phyloP scores from a whole-genome alignment of 1,140 invertebrate species.

The Drosophila parvula region DNA sequence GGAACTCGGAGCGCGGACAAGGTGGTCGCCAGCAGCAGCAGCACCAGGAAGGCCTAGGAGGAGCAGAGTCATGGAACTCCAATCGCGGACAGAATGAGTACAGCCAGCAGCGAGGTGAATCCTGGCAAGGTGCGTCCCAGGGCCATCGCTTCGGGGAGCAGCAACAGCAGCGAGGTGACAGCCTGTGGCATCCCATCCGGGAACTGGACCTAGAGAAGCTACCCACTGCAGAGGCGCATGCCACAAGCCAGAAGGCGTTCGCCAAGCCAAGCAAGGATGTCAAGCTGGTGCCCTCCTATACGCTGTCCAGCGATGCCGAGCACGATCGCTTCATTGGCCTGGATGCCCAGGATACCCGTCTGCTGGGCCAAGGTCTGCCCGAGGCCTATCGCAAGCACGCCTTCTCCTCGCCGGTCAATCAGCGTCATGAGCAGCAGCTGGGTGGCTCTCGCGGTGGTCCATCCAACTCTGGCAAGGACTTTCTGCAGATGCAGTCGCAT shows the following conservation, averaged over 20 bases:
- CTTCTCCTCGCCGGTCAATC: slow-evolving; percentile 19
- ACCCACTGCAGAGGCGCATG: slow-evolving; percentile 30
- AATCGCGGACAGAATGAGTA: background rate
- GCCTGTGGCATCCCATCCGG: slow-evolving; percentile 13
- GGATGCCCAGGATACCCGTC: slow-evolving; percentile 26
- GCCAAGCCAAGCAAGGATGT: slow-evolving; percentile 20
- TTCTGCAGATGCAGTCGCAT: slow-evolving; percentile 67
- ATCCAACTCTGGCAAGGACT: slow-evolving; percentile 1
- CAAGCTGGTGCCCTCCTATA: slow-evolving; percentile 38
- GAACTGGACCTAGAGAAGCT: slow-evolving; percentile 31
- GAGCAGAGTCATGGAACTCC: background rate
- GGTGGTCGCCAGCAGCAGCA: background rate
- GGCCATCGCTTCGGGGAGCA: background rate
- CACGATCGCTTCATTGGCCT: slow-evolving; percentile 45
- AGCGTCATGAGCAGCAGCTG: slow-evolving; percentile 11
- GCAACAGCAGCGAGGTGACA: background rate
- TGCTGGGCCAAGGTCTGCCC: slow-evolving; percentile 57
- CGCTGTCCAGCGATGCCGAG: slow-evolving; percentile 45
- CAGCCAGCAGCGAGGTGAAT: background rate
- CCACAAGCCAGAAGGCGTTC: slow-evolving; percentile 40
- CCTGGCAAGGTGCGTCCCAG: slow-evolving; percentile 12
- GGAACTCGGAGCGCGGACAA: background rate
- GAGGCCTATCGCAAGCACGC: slow-evolving; percentile 36
- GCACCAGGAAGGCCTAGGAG: background rate
- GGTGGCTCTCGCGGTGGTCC: background rate